These are phyloP conservation scores for Amazonetta brasiliensis DNA, from an alignment of 2,797 vertebrate genomes.

Conservation along the genomic window DNA sequence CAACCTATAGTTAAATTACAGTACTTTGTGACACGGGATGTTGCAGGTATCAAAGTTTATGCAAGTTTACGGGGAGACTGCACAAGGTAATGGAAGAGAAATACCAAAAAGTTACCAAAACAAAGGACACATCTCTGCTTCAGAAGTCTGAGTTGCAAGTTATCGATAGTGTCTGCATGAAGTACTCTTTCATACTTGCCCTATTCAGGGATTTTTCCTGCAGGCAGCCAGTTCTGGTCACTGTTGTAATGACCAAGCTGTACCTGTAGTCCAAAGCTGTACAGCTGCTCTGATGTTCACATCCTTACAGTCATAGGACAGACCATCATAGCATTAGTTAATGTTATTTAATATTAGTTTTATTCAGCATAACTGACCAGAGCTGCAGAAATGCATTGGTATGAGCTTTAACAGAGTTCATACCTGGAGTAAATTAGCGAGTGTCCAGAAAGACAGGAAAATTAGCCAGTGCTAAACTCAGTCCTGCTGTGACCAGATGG, in stretches of 20 bases:
- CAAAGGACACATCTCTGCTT: not conserved
- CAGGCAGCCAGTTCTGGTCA: not conserved
- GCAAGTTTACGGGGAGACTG: not conserved
- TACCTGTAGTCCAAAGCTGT: not conserved
- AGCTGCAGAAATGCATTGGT: not conserved
- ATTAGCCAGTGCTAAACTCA: not conserved
- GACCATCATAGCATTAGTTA: not conserved
- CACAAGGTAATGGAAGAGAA: not conserved
- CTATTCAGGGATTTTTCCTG: not conserved
- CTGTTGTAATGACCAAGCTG: not conserved
- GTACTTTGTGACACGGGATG: not conserved
- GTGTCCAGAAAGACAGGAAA: slow-evolving; percentile 2
- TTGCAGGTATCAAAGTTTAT: not conserved
- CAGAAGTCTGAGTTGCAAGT: not conserved
- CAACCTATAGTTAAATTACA: not conserved
- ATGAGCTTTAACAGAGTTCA: not conserved
- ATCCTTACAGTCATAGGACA: not conserved
- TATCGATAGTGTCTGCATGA: not conserved
- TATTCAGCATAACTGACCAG: not conserved
- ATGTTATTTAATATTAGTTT: not conserved
- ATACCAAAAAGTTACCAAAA: not conserved
- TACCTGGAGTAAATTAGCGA: not conserved
- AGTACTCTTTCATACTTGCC: not conserved
- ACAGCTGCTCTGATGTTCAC: not conserved
- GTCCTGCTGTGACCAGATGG: not conserved